Base-by-base conservation (phyloP, 2,113 vertebrate species). In the Peromyscus polionotus region DNA sequence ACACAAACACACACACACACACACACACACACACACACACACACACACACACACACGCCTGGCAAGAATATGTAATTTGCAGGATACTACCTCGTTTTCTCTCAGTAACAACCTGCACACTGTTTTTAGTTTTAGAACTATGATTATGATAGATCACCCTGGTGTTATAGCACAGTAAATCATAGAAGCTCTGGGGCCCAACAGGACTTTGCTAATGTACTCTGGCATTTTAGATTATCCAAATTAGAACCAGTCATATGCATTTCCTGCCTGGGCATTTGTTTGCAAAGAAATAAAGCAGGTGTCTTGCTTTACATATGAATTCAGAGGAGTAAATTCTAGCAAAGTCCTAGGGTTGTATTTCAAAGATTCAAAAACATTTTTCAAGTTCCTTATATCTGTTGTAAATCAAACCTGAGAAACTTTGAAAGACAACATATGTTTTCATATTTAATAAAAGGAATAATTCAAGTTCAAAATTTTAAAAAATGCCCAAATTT, bases 71-170 rank as follows among this genome's bases (percentile, higher is more conserved):
- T 88, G 67, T 97, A 98, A 96, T 98, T 98, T 77, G 96, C 42
- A 92, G 85, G 77, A 31, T 36, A 96, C 1, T 31, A 92, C 76
- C 63, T 73, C 3, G 91, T 96, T 94, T 96, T 39, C 3, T 70
- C 77, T 97, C 65, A 94, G 9, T 95, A 98, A 96, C 11, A 91
- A 8, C 94, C 28, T 95, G 77, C 93, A 97, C 6, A 88, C 70
- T 39, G 63, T 93, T 98, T 98, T 97, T 95, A 89, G 98, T 98
- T 98, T 96, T 79, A 96, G 97, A 98, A 93, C 36, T 97, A 79
- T 88, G 94, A 72, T 57, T 95, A 93, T 87, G 94, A 72, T 48
- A 95, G 85, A 98, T 95, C 86, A 97, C 91, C 91, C 36, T 95
- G 68, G 39, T 89, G 59, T 97, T 98, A 96, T 31, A 98, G 86